Percentiles rank a stretch among this genome's conserved stretches.
phyloP scores from a whole-genome alignment of 2,113 vertebrate genomes.

The Ramphastos sulfuratus region DNA sequence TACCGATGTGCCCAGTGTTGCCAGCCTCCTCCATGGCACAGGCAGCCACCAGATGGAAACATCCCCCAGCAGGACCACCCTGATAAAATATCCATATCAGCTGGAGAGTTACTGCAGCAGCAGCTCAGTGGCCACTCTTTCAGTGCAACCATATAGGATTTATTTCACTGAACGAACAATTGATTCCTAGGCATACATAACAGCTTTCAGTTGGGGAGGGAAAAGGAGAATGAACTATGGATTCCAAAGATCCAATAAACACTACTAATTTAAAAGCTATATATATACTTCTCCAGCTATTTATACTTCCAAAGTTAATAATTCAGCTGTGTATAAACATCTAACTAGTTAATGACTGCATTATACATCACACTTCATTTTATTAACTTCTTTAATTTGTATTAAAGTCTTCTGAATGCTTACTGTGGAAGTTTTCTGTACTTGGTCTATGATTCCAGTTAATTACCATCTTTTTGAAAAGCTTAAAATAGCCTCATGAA shows the following conservation, averaged over 20 bases:
- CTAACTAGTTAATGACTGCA: background rate
- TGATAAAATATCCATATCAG: background rate
- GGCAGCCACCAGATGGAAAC: background rate
- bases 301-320: background rate
- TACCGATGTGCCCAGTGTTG: rapidly evolving
- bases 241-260: background rate
- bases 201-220: background rate
- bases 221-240: background rate
- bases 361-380: background rate
- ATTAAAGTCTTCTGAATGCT: background rate
- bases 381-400: background rate
- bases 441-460: background rate
- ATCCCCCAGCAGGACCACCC: background rate
- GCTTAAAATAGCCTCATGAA: background rate
- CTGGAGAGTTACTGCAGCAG: background rate
- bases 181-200: background rate
- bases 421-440: background rate
- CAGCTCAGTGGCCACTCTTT: background rate
- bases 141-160: background rate
- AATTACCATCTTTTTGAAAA: background rate
- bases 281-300: background rate
- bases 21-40: background rate
- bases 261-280: background rate
- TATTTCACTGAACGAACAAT: background rate
- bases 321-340: background rate